Conservation (phyloP, 1,140 invertebrate genomes). For the Frieseomelitta varia region DNA sequence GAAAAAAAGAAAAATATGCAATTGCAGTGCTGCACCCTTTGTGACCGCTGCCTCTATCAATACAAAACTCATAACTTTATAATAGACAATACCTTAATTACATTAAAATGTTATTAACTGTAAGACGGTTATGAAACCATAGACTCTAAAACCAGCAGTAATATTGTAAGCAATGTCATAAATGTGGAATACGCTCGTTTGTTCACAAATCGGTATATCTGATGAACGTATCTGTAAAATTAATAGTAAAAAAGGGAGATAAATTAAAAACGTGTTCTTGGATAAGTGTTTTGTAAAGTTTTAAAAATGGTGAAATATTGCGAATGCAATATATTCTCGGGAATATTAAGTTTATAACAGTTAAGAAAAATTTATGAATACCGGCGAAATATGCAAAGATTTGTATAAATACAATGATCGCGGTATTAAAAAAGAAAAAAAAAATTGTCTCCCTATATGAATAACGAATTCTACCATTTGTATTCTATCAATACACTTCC, state of each 20-base stretch:
- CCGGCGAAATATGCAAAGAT: constrained; percentile 34
- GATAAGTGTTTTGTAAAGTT: constrained; percentile 35
- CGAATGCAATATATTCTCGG: background rate
- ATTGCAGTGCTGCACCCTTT: constrained; percentile 46
- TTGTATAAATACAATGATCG: constrained; percentile 49
- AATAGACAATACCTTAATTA: constrained; percentile 78
- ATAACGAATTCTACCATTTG: constrained; percentile 58
- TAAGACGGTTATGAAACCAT: constrained; percentile 58
- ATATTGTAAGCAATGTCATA: constrained; percentile 59
- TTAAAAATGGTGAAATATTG: constrained; percentile 13
- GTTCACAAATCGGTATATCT: constrained; percentile 63
- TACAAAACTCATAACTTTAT: constrained; percentile 68
- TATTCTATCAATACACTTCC: constrained; percentile 65
- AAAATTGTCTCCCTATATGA: constrained; percentile 47
- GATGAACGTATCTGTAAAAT: constrained; percentile 46
- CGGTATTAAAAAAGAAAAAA: constrained; percentile 30
- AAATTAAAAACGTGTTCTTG: constrained; percentile 51
- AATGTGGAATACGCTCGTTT: constrained; percentile 60
- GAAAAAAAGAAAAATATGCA: constrained; percentile 40
- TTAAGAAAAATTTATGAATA: constrained; percentile 12
- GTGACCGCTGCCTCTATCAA: constrained; percentile 52
- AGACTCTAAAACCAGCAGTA: constrained; percentile 60
- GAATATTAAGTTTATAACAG: constrained; percentile 44
- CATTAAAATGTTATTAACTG: constrained; percentile 61
- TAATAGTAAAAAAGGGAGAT: constrained; percentile 38